Conservation (phyloP, 2,113 vertebrate genomes). For the Solenodon paradoxus region DNA sequence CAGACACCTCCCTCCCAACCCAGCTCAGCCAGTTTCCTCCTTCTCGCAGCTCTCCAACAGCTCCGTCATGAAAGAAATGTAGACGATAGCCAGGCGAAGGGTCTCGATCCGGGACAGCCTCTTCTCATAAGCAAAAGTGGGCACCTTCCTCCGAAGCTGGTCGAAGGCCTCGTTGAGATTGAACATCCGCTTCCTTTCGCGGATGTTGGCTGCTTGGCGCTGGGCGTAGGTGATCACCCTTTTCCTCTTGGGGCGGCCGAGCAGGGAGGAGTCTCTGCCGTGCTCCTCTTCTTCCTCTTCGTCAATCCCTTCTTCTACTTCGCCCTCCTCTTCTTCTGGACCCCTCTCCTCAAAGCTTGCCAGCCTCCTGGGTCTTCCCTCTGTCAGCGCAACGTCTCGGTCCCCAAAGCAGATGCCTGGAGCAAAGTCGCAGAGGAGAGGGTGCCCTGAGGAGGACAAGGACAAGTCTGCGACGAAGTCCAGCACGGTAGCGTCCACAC, state of each 20-base stretch:
- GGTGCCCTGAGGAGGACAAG: slow-evolving; percentile 71
- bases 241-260: slow-evolving; percentile 88
- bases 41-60: slow-evolving; percentile 84
- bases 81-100: slow-evolving; percentile 94
- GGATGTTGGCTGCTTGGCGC: slow-evolving; percentile 95
- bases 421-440: slow-evolving; percentile 74
- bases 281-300: slow-evolving; percentile 73
- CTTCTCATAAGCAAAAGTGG: slow-evolving; percentile 97
- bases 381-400: slow-evolving; percentile 55
- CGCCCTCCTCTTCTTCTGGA: slow-evolving; percentile 60
- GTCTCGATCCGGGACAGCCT: slow-evolving; percentile 97
- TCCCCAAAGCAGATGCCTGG: slow-evolving; percentile 72
- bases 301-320: slow-evolving; percentile 54
- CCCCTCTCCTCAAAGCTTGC: slow-evolving; percentile 60
- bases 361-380: slow-evolving; percentile 50
- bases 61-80: slow-evolving; percentile 98
- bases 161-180: slow-evolving; percentile 98
- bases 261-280: slow-evolving; percentile 42
- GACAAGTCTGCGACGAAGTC: slow-evolving; percentile 85
- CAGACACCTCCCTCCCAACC: background rate
- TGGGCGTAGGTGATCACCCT: slow-evolving; percentile 93
- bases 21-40: slow-evolving; percentile 56
- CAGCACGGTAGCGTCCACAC: slow-evolving; percentile 81
- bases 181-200: slow-evolving; percentile 97
- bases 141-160: slow-evolving; percentile 93